Base-by-base conservation (phyloP, 2,797 vertebrate species). In the Urocyon cinereoargenteus region DNA sequence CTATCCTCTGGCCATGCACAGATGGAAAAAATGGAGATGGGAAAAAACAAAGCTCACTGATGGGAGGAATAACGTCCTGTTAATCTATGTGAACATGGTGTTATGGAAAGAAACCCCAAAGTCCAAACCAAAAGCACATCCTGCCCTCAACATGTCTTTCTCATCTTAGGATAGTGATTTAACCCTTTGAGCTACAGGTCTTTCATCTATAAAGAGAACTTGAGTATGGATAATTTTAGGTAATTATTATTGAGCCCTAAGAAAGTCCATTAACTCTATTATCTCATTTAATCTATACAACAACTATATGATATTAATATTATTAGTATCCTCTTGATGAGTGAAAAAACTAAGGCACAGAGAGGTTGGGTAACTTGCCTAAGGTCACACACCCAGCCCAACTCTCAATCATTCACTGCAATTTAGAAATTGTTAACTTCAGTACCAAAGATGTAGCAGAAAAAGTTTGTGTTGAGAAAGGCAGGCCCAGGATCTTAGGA, bases 311-410 rank as follows among this genome's bases (percentile, higher is more conserved):
- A 77, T 78, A 21, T 34, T 59, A 6, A 36, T 86, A 16, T 28
- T 77, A 40, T 15, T 26, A 26, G 8, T 66, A 19, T 73, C 12
- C 28, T 86, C 57, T 59, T 70, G 70, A 72, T 5, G 9, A 15
- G 11, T 70, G 13, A 40, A 66, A 90, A 94, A 40, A 49, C 55
- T 45, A 75, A 82, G 59, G 72, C 72, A 40, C 49, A 90, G 70
- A 70, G 45, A 88, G 18, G 64, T 34, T 66, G 51, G 22, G 45
- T 62, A 70, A 61, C 22, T 86, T 82, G 36, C 15, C 57, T 6
- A 21, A 83, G 40, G 78, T 89, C 86, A 92, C 89, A 82, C 24
- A 75, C 62, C 34, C 9, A 22, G 6, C n/a, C n/a, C 22, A 28
- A 9, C 1, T 14, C 36, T 61, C n/a, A 11, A 1, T 28, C 53